Evolutionary conservation across 1,140 invertebrate genomes (phyloP), one percentile per base, ranked within the genome.

Genomic region (Leucophenga varia): DNA sequence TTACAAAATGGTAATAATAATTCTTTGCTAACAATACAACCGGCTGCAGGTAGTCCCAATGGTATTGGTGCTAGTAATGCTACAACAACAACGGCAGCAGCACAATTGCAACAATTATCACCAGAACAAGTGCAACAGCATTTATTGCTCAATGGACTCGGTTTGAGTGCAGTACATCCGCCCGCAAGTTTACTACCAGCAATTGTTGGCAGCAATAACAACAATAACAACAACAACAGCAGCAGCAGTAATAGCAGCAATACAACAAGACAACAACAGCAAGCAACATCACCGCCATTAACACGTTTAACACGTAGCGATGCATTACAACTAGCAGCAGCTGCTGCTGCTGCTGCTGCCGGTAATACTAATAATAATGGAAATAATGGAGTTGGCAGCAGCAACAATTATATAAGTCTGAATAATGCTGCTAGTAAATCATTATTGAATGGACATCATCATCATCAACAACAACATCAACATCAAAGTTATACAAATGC

Each of bases 91-190:
- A 31, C n/a, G 42, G 37, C 31, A 44, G 30, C 35, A 40, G 19
- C 18, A 39, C 32, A 36, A 14, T 22, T 16, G 10, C 42, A 44
- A 10, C 59, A 48, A 3, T 48, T 67, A 7, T 61, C 59, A 0
- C 53, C 64, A 12, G 69, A 72, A 43, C 68, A 71, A 35, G 46
- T 60, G 20, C 50, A 69, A 7, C 68, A 72, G 25, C 69, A 72
- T 35, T 28, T 68, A 46, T 37, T 72, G 3, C 44, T 72, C 0
- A 72, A 67, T 14, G 64, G 64, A 3, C 38, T 72, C 0, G 69
- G 69, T 0, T 17, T 72, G 22, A 69, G 64, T 17, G 69, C 69
- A 1, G 69, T 72, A 6, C 52, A 72, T 52, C 55, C 51, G 8
- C 43, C 61, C 8, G 31, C 54, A 7, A 48, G 65, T 7, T 31